These are phyloP conservation scores for Aplocera efformata DNA, from an alignment of 2,888 invertebrate species.

Conservation along the genomic window DNA sequence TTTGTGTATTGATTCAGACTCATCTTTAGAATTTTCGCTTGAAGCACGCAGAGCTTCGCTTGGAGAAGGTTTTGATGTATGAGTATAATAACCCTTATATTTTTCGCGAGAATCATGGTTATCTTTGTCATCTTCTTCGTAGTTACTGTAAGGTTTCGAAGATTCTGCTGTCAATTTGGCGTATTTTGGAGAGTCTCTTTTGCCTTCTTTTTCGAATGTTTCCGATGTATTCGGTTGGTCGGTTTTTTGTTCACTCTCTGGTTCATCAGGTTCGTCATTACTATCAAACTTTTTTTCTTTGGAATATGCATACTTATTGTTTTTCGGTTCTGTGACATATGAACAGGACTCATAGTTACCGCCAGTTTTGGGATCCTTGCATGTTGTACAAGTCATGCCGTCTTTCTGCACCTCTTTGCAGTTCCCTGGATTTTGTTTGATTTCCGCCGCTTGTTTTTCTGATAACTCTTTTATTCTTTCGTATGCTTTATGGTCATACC, in stretches of 20 bases:
- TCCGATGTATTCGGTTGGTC: constrained; percentile 50
- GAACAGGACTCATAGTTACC: constrained; percentile 90
- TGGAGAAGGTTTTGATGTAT: constrained; percentile 57
- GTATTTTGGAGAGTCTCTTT: constrained; percentile 50
- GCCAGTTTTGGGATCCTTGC: constrained; percentile 86
- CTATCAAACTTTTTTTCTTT: constrained; percentile 83
- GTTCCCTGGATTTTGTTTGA: constrained; percentile 82
- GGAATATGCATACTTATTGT: constrained; percentile 85
- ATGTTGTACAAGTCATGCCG: constrained; percentile 85
- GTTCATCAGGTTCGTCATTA: constrained; percentile 77
- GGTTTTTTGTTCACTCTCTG: constrained; percentile 60
- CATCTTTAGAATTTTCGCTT: constrained; percentile 59
- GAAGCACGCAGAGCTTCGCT: constrained; percentile 59
- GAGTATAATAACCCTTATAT: constrained; percentile 66
- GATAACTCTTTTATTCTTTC: constrained; percentile 81
- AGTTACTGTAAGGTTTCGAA: constrained; percentile 47
- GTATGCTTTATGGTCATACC: constrained; percentile 76
- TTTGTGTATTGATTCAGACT: constrained; percentile 48
- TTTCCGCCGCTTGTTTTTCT: constrained; percentile 81
- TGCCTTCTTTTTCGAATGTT: constrained; percentile 52
- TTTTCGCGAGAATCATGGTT: constrained; percentile 54
- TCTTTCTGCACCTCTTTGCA: constrained; percentile 84
- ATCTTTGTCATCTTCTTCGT: constrained; percentile 41
- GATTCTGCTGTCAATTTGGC: constrained; percentile 43
- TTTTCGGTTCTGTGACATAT: constrained; percentile 86